Base-by-base conservation (phyloP, 1,140 invertebrate species). In the Dreissena rostriformis region DNA sequence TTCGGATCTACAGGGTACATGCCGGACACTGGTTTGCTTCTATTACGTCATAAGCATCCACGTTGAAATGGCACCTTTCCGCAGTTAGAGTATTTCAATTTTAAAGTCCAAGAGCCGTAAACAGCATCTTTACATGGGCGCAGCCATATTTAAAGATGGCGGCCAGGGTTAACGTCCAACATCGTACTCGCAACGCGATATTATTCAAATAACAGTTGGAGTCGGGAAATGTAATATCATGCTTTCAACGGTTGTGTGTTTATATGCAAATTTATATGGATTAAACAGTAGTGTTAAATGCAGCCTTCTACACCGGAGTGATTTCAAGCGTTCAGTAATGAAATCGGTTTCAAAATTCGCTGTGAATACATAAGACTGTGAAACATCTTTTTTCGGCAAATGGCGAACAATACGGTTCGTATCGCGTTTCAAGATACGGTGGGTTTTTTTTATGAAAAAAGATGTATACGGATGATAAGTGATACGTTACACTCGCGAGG, bases 1-100 rank as follows among this genome's bases (percentile, higher is more conserved):
- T 88, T 88, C 87, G 86, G 87, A 87, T 88, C 87, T 88, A 87
- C 86, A 87, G 87, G 87, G 87, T 88, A 87, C 71, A 19, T 80
- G 78, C 78, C n/a, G 68, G 78, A 29, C 68, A 80, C 78, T 63
- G 68, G 65, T 80, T 39, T 39, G 39, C 39, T 39, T 39, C 39
- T 8, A 39, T 8, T 39, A 39, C 39, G 39, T 39, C 39, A 39
- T 39, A 2, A 8, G 39, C 2, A 39, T 8, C 39, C 39, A 39
- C 8, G 39, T 39, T 39, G 39, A 39, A 39, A 39, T 39, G 8
- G 39, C 49, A 53, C 19, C 5, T 53, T 10, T 53, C 29, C 39
- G 52, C 22, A 5, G n/a, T n/a, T n/a, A n/a, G 15, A 11, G 26
- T 73, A 73, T 19, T 73, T 22, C 70, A 49, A 73, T 53, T 70